Percentiles rank a stretch among this genome's conserved stretches.
These are phyloP conservation scores for Carassius gibelio DNA, from an alignment of 2,113 vertebrate genomes.

Conservation along the genomic window DNA sequence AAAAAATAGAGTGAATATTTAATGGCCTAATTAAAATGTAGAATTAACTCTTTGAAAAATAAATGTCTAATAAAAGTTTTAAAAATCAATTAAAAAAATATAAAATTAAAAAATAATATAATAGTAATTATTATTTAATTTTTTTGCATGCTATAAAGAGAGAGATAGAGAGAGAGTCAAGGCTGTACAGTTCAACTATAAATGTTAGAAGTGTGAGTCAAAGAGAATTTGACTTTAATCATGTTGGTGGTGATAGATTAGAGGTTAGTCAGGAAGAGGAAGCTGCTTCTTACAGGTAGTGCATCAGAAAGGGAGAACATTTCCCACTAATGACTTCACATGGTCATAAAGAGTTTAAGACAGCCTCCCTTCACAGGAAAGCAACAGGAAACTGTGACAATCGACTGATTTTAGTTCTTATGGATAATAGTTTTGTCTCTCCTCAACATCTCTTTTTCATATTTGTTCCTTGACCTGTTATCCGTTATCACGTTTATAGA, in stretches of 20 bases:
- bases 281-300: conserved; percentile 26
- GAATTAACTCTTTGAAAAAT: background rate
- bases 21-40: background rate
- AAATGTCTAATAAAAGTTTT: background rate
- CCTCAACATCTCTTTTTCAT: background rate
- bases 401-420: conserved; percentile 30
- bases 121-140: too few relatives aligned
- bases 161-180: too few relatives aligned
- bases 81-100: background rate
- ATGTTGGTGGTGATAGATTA: background rate
- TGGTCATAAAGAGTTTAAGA: conserved; percentile 39
- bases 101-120: too few relatives aligned
- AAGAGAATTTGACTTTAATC: background rate
- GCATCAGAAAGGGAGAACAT: background rate
- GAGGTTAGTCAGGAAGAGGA: conserved; percentile 12
- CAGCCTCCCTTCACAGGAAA: conserved; percentile 30
- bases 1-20: conserved; percentile 62
- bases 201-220: background rate
- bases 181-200: too few relatives aligned
- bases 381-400: conserved; percentile 50
- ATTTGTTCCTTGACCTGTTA: conserved; percentile 26
- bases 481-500: background rate
- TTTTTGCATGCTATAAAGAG: too few relatives aligned
- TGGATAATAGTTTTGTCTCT: conserved; percentile 17
- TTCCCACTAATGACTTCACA: conserved; percentile 41